Evolutionary conservation across 2,888 invertebrate species (phyloP), one percentile per base, ranked within the genome.

Genomic region (Oxyteleia sp.): DNA sequence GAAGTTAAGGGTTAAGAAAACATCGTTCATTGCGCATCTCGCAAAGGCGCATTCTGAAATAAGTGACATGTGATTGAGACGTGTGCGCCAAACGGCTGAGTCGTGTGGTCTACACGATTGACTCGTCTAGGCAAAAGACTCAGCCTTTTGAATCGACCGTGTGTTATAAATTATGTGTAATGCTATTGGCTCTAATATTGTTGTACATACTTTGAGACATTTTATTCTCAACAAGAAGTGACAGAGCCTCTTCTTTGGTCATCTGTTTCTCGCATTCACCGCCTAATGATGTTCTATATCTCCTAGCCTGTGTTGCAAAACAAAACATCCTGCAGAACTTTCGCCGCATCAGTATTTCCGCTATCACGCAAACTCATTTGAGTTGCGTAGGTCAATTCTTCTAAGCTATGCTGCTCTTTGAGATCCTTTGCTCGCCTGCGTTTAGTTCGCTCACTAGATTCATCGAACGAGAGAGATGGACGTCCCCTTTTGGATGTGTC

Each of bases 341-440:
- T 86, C 18, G 87, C 47, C 41, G 86, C 84, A 55, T 85, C 78
- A 15, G 78, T 20, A 20, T 85, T 71, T 59, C 87, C 85, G 20
- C 64, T 57, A 66, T 49, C 63, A 5, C 85, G 84, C n/a, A 87
- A 79, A 71, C 71, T 72, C 84, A 86, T 87, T 76, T 87, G 84
- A 10, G 79, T 51, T 13, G 85, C 86, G 20, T 84, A 86, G 3
- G 69, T 51, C 63, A 74, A 32, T 16, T 63, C 63, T n/a, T 53
- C 53, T 0, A n/a, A 3, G 7, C 18, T 43, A 16, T 53, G 16
- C 11, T 63, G 51, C 0, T 32, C 20, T 53, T 63, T 5, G 0
- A 72, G 51, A 11, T 4, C 23, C 20, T 63, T 7, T 7, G 72
- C 11, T 53, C 72, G 23, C 32, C 53, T 41, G 7, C 72, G 49